Evolutionary conservation across 2,888 invertebrate species (phyloP).

Genomic region (Chesias legatella): DNA sequence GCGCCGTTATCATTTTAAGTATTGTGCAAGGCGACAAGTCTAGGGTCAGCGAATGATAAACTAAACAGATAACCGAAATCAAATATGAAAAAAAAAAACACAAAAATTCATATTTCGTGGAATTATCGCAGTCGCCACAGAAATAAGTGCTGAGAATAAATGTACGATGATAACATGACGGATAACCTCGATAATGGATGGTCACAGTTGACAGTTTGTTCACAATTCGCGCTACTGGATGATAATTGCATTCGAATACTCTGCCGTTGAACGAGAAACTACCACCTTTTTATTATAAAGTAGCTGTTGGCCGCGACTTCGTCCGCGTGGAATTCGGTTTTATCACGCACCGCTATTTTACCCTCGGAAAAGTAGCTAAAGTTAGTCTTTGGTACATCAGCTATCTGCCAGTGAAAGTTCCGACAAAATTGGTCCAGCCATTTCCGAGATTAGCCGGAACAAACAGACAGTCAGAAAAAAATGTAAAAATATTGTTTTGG

Average conservation of each 20-base stretch:
- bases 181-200: conserved; percentile 37
- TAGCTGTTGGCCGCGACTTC: no score
- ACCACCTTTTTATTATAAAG: no score
- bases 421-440: no score
- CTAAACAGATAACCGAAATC: conserved; percentile 49
- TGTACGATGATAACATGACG: conserved; percentile 34
- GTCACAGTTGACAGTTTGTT: conserved; percentile 3
- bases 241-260: conserved; percentile 1
- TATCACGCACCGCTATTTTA: no score
- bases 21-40: conserved; percentile 62
- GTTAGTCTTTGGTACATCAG: no score
- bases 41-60: conserved; percentile 64
- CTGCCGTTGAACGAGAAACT: not conserved
- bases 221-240: conserved; percentile 1
- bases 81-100: conserved; percentile 46
- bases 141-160: conserved; percentile 26
- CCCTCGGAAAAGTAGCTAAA: no score
- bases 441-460: no score
- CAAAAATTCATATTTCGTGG: conserved; percentile 48
- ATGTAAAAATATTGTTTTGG: no score
- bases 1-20: conserved; percentile 49
- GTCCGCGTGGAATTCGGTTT: no score
- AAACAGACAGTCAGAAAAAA: no score
- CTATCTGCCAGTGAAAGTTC: no score
- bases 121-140: conserved; percentile 42